Base-by-base conservation (phyloP, 2,113 vertebrate species). In the Condylura cristata region DNA sequence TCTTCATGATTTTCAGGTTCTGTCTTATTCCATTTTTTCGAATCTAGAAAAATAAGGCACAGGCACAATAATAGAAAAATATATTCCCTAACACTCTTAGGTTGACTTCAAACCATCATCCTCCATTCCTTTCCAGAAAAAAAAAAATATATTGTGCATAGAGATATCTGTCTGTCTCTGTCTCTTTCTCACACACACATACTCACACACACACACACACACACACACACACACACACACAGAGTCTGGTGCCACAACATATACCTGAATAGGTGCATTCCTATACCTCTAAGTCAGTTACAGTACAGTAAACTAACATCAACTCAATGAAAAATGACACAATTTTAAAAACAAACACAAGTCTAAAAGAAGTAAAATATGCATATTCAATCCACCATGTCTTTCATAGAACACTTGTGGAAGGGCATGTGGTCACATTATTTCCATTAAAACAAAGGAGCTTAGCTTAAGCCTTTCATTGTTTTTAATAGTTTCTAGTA, bases 11-110 rank as follows among this genome's bases (percentile, higher is more conserved):
- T 93, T 2, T 90, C 74, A 44, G 30, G 22, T 70, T 71, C 74
- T 63, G 28, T 37, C 12, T 32, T 79, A 39, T 26, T 86, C n/a
- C 6, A 63, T 89, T 88, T 89, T 71, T 92, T 95, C 75, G 89
- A 82, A 82, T 80, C 30, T 91, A 70, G 22, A 91, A 6, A 61
- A 83, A 81, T 22, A 10, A 32, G 17, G 14, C 41, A n/a, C 11
- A 85, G 28, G 68, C 6, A 82, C 30, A 92, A 66, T 65, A 56
- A 44, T 11, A 26, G 58, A 83, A 9, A 84, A 68, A 65, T 8
- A 79, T 22, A 32, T 41, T 92, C 87, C 32, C 48, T 82, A 76
- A 48, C 9, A 75, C 26, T 34, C 17, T 75, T 71, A 32, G 39
- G 32, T 75, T 83, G 74, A 61, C 5, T 63, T 63, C n/a, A 86